Evolutionary conservation across 1,140 invertebrate genomes (phyloP).

Genomic region (Papilio machaon): DNA sequence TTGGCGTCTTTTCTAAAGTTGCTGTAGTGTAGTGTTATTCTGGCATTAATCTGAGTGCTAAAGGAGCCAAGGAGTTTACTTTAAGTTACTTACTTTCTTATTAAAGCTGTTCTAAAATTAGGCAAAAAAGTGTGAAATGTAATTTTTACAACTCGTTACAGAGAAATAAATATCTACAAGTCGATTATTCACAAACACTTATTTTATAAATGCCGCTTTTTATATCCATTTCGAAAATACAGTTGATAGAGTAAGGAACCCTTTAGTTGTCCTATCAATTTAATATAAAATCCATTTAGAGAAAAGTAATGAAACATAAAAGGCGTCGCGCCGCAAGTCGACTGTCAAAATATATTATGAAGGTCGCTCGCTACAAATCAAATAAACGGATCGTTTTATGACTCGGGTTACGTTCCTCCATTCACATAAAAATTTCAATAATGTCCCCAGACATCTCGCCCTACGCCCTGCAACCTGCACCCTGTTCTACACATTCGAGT

Average conservation of each 20-base stretch:
- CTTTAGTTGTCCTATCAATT: neutral
- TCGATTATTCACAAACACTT: too few species aligned
- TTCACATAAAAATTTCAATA: conserved; percentile 34
- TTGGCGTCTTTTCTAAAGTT: neutral
- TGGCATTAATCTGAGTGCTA: too few species aligned
- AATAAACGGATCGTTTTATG: conserved; percentile 31
- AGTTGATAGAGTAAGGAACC: neutral
- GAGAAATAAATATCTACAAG: too few species aligned
- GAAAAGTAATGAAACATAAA: conserved; percentile 26
- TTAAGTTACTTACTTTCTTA: too few species aligned
- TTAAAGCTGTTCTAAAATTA: too few species aligned
- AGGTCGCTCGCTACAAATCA: conserved; percentile 33
- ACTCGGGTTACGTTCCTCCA: conserved; percentile 11
- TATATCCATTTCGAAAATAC: neutral
- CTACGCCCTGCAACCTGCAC: neutral
- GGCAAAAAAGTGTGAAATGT: too few species aligned
- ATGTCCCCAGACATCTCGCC: neutral
- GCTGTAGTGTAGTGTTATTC: neutral
- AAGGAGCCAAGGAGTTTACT: too few species aligned
- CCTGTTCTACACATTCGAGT: neutral
- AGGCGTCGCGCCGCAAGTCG: neutral
- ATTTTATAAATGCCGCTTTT: too few species aligned
- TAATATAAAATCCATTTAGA: conserved; percentile 5
- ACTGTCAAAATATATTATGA: conserved; percentile 27
- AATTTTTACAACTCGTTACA: too few species aligned